Evolutionary conservation across 2,797 vertebrate species (phyloP).

Genomic region (Melanotaenia pygmaea): DNA sequence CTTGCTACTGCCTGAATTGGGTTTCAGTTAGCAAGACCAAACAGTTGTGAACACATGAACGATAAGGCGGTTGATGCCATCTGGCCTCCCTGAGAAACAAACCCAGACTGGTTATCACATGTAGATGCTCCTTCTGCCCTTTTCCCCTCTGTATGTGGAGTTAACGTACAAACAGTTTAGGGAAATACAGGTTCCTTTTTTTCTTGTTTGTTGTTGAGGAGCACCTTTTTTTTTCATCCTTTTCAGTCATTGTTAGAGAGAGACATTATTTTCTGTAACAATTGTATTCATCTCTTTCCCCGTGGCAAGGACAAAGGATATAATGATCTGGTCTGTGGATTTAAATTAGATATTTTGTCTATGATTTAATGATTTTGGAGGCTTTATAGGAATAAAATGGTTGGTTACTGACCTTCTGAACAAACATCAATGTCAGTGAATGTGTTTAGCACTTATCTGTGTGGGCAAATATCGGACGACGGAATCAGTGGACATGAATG

Average conservation of each 20-base stretch:
- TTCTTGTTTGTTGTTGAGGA: slow-evolving; percentile 36
- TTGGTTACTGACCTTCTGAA: slow-evolving; percentile 39
- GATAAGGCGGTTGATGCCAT: slow-evolving; percentile 58
- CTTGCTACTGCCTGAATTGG: slow-evolving; percentile 34
- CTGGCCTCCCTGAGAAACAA: slow-evolving; percentile 55
- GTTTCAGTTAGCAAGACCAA: slow-evolving; percentile 43
- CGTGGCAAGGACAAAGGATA: slow-evolving; percentile 51
- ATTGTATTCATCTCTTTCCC: slow-evolving; percentile 41
- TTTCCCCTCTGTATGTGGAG: slow-evolving; percentile 21
- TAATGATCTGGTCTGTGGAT: slow-evolving; percentile 22
- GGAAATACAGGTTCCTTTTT: slow-evolving; percentile 21
- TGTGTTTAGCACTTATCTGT: neutral
- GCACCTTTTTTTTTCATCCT: slow-evolving; percentile 13
- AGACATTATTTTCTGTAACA: slow-evolving; percentile 51
- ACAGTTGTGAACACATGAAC: slow-evolving; percentile 64
- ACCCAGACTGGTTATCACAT: slow-evolving; percentile 21
- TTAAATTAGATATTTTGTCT: neutral
- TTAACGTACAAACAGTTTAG: slow-evolving; percentile 16
- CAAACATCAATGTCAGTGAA: slow-evolving; percentile 24
- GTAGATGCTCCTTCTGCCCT: slow-evolving; percentile 38
- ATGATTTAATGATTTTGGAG: neutral
- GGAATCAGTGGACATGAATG: neutral
- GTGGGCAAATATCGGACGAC: neutral
- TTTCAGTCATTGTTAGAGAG: slow-evolving; percentile 54
- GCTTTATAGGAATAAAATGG: neutral